A percentile compares a stretch with the other conserved stretches of the same genome.
phyloP scores from a whole-genome alignment of 2,113 vertebrate genomes.

The Uria lomvia region DNA sequence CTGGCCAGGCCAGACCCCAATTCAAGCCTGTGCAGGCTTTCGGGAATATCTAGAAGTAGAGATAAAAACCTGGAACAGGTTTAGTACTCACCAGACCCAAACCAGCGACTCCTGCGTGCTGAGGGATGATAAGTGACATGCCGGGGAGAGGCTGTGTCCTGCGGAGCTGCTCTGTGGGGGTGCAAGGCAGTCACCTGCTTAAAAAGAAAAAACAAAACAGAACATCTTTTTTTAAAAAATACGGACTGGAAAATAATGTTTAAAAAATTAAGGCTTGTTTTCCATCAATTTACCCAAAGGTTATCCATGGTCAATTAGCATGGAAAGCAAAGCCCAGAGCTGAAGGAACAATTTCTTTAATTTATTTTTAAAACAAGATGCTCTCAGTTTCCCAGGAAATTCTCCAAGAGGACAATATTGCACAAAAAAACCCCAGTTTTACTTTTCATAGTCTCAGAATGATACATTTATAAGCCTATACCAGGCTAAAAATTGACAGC shows the following conservation, averaged over 20 bases:
- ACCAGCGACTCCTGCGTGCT: background rate
- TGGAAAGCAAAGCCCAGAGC: background rate
- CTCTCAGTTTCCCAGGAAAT: background rate
- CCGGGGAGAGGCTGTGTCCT: background rate
- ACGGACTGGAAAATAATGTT: background rate
- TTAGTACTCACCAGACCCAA: background rate
- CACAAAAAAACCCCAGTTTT: background rate
- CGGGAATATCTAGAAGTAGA: background rate
- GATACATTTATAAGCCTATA: background rate
- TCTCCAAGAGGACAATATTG: background rate
- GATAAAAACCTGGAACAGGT: too few species aligned
- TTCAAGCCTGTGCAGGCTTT: background rate
- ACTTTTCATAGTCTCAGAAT: background rate
- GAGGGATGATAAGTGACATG: background rate
- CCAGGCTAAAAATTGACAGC: background rate
- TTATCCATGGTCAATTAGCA: background rate
- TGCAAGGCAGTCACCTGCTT: accelerated
- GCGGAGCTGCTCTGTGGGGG: background rate
- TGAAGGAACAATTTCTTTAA: background rate
- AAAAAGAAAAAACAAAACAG: background rate
- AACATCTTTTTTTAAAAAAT: background rate
- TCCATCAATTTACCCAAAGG: background rate
- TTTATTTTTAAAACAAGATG: background rate
- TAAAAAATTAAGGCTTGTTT: background rate
- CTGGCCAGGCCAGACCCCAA: accelerated